phyloP scores from a whole-genome alignment of 2,113 vertebrate species.

The Oncorhynchus clarkii region DNA sequence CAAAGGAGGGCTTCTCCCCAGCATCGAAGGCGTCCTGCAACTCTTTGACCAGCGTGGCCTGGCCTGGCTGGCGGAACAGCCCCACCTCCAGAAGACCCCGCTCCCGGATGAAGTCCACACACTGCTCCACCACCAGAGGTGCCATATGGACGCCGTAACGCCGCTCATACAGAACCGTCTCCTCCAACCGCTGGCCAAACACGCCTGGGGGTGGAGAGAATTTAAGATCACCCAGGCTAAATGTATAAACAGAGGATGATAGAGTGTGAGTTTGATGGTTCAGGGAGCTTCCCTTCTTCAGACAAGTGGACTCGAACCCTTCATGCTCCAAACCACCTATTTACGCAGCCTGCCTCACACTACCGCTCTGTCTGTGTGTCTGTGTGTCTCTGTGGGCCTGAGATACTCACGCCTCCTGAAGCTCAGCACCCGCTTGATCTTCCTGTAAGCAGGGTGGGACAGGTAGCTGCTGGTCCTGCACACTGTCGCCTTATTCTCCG shows the following conservation, averaged over 20 bases:
- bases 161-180: constrained; percentile 74
- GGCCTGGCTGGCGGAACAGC: constrained; percentile 77
- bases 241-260: not conserved
- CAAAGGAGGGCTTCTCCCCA: constrained; percentile 74
- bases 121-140: constrained; percentile 78
- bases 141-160: constrained; percentile 72
- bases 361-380: not conserved
- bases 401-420: constrained; percentile 55
- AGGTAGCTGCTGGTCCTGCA: constrained; percentile 48
- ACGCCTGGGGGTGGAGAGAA: constrained; percentile 58
- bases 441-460: constrained; percentile 57
- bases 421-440: constrained; percentile 60
- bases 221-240: not conserved
- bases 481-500: constrained; percentile 45
- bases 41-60: constrained; percentile 73
- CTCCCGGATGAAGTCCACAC: constrained; percentile 73
- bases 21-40: constrained; percentile 76
- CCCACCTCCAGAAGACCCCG: constrained; percentile 73
- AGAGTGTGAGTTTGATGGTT: not conserved
- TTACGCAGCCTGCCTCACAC: not conserved
- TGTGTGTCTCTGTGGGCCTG: not conserved
- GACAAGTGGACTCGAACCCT: not conserved
- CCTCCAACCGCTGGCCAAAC: constrained; percentile 77
- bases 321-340: not conserved
- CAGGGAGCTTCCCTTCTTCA: not conserved